These are phyloP conservation scores for Schizothorax lantsangensis DNA, from an alignment of 2,797 vertebrate species.

Conservation along the genomic window DNA sequence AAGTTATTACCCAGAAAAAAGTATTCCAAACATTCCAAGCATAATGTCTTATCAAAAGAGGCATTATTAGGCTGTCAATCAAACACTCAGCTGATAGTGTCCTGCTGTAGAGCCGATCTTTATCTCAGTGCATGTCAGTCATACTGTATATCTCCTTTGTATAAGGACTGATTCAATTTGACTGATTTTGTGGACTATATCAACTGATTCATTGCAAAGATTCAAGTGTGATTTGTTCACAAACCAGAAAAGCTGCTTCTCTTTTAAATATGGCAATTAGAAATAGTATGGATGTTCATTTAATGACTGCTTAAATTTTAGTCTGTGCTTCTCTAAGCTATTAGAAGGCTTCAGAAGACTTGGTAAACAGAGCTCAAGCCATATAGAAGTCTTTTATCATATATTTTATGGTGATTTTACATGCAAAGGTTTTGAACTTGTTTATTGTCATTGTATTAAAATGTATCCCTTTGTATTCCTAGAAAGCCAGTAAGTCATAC, in stretches of 20 bases:
- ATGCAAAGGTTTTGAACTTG: not conserved
- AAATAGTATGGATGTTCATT: not conserved
- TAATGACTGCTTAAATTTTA: not conserved
- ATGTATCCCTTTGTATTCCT: not conserved
- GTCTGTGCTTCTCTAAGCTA: not conserved
- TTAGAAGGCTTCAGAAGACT: not conserved
- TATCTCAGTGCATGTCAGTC: not conserved
- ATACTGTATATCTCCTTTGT: not conserved
- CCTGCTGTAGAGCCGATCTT: constrained; percentile 6
- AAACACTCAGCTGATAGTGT: constrained; percentile 12
- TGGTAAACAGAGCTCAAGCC: not conserved
- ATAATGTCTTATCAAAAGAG: constrained; percentile 22
- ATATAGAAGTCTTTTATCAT: not conserved
- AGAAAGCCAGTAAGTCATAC: not conserved
- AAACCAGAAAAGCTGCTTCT: not conserved
- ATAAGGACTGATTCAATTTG: not conserved
- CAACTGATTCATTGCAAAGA: not conserved
- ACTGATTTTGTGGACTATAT: not conserved
- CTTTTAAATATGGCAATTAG: not conserved
- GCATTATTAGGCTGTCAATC: constrained; percentile 43
- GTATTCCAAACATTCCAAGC: constrained; percentile 9
- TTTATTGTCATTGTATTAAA: not conserved
- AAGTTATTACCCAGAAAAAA: not conserved
- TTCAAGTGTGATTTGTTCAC: not conserved
- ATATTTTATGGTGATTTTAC: not conserved